Conservation (phyloP, 1,140 invertebrate species). For the Mizuhopecten yessoensis region DNA sequence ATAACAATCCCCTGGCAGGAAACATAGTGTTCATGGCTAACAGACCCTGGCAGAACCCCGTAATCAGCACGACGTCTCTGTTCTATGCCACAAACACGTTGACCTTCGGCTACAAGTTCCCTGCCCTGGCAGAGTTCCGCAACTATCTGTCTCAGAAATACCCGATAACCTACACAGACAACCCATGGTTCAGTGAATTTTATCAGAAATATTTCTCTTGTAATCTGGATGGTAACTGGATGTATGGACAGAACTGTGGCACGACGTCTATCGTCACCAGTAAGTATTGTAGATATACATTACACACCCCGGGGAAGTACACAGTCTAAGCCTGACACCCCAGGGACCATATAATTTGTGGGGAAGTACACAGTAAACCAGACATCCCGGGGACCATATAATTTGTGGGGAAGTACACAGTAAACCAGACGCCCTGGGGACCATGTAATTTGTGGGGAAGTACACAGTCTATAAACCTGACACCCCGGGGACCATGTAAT, state of each 20-base stretch:
- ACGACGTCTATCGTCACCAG: background rate
- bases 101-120: slow-evolving; percentile 49
- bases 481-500: no score
- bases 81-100: slow-evolving; percentile 51
- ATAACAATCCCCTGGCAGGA: background rate
- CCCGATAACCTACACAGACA: slow-evolving; percentile 55
- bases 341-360: no score
- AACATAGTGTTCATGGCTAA: slow-evolving; percentile 76
- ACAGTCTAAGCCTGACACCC: no score
- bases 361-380: no score
- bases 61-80: slow-evolving; percentile 42
- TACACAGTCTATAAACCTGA: no score
- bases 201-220: slow-evolving; percentile 72
- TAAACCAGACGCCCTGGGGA: no score
- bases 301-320: no score
- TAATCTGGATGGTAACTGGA: slow-evolving; percentile 66
- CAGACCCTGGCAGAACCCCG: slow-evolving; percentile 63
- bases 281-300: background rate
- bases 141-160: slow-evolving; percentile 53
- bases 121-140: slow-evolving; percentile 44
- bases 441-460: no score
- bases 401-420: no score
- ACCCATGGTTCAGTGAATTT: slow-evolving; percentile 80
- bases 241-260: slow-evolving; percentile 51
- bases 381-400: no score